Percentiles rank a stretch among this genome's conserved stretches.
These are phyloP conservation scores for Punctoribates punctum DNA, from an alignment of 2,888 invertebrate genomes.

Conservation along the genomic window DNA sequence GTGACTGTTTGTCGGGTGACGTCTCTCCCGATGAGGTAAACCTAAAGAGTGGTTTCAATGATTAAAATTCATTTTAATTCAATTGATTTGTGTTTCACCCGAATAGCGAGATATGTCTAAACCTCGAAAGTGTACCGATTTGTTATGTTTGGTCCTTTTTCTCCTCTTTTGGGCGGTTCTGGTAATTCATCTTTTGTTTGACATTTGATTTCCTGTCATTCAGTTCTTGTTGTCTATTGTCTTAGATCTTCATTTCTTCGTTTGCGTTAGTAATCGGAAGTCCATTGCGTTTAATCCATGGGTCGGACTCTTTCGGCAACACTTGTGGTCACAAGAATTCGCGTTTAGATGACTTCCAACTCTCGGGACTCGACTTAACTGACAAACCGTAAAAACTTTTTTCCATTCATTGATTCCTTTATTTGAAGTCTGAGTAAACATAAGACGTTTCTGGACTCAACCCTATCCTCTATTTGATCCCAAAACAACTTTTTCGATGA, in stretches of 20 bases:
- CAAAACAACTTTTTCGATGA: too few relatives aligned
- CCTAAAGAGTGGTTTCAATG: background rate
- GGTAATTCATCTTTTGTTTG: background rate
- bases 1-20: background rate
- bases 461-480: too few relatives aligned
- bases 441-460: too few relatives aligned
- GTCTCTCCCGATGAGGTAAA: background rate
- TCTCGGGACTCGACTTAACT: slow-evolving; percentile 72
- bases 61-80: too few relatives aligned
- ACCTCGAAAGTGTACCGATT: slow-evolving; percentile 47
- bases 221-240: background rate
- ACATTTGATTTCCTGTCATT: background rate
- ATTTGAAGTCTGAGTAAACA: too few relatives aligned
- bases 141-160: slow-evolving; percentile 46
- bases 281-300: slow-evolving; percentile 78
- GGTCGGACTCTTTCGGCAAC: slow-evolving; percentile 90
- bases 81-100: background rate
- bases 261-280: slow-evolving; percentile 55
- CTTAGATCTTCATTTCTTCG: slow-evolving; percentile 45
- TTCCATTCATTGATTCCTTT: too few relatives aligned
- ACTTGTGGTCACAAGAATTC: slow-evolving; percentile 80
- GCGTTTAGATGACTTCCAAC: slow-evolving; percentile 31
- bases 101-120: background rate
- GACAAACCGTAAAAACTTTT: slow-evolving; percentile 61
- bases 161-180: slow-evolving; percentile 46